Evolutionary conservation across 2,888 invertebrate genomes (phyloP).

Genomic region (Tenthredo distinguenda): DNA sequence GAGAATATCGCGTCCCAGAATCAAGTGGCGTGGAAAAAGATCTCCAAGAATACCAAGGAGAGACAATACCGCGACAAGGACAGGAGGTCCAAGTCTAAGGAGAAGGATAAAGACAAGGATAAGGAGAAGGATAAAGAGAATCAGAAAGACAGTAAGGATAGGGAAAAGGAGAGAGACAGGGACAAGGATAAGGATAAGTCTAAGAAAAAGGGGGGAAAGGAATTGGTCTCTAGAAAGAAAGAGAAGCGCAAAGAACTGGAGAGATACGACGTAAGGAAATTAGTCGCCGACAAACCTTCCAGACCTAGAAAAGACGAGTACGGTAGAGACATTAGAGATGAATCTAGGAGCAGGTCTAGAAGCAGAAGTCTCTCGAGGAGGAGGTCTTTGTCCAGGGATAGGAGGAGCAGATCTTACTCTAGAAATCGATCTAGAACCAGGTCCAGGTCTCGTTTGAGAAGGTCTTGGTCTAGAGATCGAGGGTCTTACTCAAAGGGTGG

Average conservation of each 20-base stretch:
- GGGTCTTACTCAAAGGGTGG: conserved; percentile 66
- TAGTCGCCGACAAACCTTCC: conserved; percentile 85
- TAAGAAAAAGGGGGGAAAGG: conserved; percentile 70
- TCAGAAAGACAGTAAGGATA: conserved; percentile 70
- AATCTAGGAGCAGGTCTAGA: conserved; percentile 65
- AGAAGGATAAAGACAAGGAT: conserved; percentile 75
- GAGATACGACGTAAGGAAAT: conserved; percentile 90
- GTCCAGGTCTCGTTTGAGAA: conserved; percentile 72
- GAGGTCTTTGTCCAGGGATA: conserved; percentile 71
- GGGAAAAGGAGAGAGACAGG: conserved; percentile 68
- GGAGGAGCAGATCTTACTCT: conserved; percentile 72
- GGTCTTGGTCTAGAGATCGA: conserved; percentile 71
- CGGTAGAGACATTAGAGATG: conserved; percentile 84
- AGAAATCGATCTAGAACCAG: conserved; percentile 68
- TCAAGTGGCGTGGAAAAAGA: conserved; percentile 87
- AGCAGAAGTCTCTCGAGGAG: conserved; percentile 68
- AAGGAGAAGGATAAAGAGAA: conserved; percentile 74
- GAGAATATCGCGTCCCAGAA: conserved; percentile 79
- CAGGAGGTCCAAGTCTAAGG: conserved; percentile 69
- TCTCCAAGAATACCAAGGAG: conserved; percentile 88
- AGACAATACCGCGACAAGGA: conserved; percentile 87
- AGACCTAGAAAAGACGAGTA: conserved; percentile 87
- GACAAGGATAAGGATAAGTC: conserved; percentile 70
- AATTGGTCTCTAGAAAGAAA: conserved; percentile 77
- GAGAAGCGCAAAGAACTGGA: conserved; percentile 89